phyloP scores from a whole-genome alignment of 2,113 vertebrate species.

The Xerus inauris region DNA sequence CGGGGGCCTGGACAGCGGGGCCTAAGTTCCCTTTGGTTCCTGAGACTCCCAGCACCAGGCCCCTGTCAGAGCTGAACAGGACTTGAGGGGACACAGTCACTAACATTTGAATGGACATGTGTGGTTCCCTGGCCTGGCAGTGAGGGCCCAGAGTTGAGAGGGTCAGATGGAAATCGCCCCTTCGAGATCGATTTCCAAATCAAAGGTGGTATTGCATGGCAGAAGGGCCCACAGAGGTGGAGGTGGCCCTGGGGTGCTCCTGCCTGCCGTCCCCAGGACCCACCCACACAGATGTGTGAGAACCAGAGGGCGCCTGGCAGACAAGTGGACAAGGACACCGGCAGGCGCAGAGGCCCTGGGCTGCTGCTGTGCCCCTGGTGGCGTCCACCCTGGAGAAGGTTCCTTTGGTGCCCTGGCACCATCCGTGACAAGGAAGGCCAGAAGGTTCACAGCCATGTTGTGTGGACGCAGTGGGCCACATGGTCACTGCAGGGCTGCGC shows the following conservation, averaged over 20 bases:
- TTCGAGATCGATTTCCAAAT: not conserved
- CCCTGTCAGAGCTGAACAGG: not conserved
- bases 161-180: not conserved
- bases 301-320: not conserved
- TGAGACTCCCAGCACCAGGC: not conserved
- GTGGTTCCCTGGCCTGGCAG: not conserved
- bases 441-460: fast-evolving
- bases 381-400: not conserved
- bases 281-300: fast-evolving
- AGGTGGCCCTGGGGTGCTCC: fast-evolving
- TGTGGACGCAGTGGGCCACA: fast-evolving
- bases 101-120: too few relatives aligned
- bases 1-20: not conserved
- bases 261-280: not conserved
- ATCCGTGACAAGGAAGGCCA: not conserved
- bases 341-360: too few relatives aligned
- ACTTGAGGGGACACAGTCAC: not conserved
- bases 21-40: fast-evolving
- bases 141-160: too few relatives aligned
- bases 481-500: too few relatives aligned
- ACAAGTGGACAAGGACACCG: too few relatives aligned
- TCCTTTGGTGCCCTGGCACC: fast-evolving
- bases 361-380: not conserved
- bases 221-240: not conserved
- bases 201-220: not conserved